Evolutionary conservation across 1,140 invertebrate species (phyloP).

Genomic region (Sogatella furcifera): DNA sequence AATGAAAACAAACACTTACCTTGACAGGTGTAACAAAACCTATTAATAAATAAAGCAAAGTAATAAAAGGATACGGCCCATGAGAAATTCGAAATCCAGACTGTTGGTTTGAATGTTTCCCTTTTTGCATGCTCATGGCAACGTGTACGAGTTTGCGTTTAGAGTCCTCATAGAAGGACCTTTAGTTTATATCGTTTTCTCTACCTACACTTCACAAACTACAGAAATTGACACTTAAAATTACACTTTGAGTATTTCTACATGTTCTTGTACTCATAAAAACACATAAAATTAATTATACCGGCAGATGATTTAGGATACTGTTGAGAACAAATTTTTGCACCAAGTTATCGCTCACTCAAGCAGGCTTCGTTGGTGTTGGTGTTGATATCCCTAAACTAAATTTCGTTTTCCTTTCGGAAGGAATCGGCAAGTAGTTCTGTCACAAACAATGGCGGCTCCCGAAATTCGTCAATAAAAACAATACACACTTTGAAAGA

Average conservation of each 20-base stretch:
- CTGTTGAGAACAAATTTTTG: neutral
- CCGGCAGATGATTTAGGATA: conserved; percentile 6
- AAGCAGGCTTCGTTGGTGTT: neutral
- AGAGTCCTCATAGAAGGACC: conserved; percentile 15
- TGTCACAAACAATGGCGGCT: too few species aligned
- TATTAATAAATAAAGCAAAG: too few species aligned
- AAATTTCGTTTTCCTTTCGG: conserved; percentile 3
- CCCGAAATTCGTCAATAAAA: too few species aligned
- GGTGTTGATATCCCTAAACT: neutral
- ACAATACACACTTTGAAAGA: too few species aligned
- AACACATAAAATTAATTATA: neutral
- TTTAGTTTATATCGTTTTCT: conserved; percentile 7
- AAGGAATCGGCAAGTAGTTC: neutral
- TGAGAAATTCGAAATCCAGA: too few species aligned
- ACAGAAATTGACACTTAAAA: neutral
- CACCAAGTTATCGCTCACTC: neutral
- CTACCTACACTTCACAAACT: neutral
- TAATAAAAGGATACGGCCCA: too few species aligned
- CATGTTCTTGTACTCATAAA: neutral
- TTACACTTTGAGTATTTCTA: neutral
- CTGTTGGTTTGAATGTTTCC: conserved; percentile 3
- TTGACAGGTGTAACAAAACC: too few species aligned
- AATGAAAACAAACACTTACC: too few species aligned
- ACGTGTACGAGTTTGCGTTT: conserved; percentile 10
- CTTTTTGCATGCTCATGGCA: conserved; percentile 14